phyloP scores from a whole-genome alignment of 2,113 vertebrate genomes.

The Oncorhynchus masou region DNA sequence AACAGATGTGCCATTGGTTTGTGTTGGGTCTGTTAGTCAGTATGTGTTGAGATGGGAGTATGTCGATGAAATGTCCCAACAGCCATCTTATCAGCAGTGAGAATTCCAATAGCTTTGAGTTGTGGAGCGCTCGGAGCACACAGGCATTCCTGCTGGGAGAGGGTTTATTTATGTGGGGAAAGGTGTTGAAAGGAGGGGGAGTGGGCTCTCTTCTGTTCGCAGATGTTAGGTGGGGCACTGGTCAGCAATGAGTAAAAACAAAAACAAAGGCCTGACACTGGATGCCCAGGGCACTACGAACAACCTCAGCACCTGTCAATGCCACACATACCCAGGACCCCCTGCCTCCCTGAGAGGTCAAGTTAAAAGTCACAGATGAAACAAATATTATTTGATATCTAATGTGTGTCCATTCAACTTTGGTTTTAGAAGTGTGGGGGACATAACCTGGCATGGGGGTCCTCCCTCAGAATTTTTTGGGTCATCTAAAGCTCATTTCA shows the following conservation, averaged over 20 bases:
- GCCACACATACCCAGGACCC: slow-evolving; percentile 46
- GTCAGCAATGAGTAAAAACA: slow-evolving; percentile 64
- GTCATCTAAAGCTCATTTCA: too few relatives aligned
- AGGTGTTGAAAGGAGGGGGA: slow-evolving; percentile 65
- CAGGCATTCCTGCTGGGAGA: slow-evolving; percentile 60
- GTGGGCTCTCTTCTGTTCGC: slow-evolving; percentile 45
- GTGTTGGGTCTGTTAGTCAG: slow-evolving; percentile 39
- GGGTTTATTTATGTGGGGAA: slow-evolving; percentile 73
- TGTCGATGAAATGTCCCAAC: slow-evolving; percentile 48
- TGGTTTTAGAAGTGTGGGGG: too few relatives aligned
- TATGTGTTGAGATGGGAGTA: slow-evolving; percentile 50
- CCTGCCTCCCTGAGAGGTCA: slow-evolving; percentile 33
- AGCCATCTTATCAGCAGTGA: slow-evolving; percentile 58
- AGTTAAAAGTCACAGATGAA: slow-evolving; percentile 27
- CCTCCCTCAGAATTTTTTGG: too few relatives aligned
- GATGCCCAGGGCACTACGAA: slow-evolving; percentile 48
- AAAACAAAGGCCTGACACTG: slow-evolving; percentile 71
- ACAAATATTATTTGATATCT: not conserved
- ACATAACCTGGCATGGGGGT: too few relatives aligned
- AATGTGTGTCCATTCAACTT: not conserved
- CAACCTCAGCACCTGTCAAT: slow-evolving; percentile 63
- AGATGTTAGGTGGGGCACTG: slow-evolving; percentile 64
- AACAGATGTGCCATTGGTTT: slow-evolving; percentile 55
- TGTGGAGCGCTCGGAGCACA: slow-evolving; percentile 33
- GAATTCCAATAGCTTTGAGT: slow-evolving; percentile 42